phyloP scores from a whole-genome alignment of 2,888 invertebrate species.

The Cecidostiba fungosa region DNA sequence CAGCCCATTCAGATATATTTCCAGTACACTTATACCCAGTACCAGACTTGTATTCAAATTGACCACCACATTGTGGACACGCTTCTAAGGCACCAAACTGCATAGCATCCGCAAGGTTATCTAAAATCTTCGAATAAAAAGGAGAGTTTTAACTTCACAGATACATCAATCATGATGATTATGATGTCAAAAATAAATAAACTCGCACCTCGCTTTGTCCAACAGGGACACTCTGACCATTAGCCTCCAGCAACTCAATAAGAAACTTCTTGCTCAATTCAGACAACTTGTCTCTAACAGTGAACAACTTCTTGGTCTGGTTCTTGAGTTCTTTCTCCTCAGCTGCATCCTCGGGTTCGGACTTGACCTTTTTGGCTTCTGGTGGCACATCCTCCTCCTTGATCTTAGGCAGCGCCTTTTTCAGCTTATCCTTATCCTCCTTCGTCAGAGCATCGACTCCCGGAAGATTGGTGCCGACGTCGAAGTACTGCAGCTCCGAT shows the following conservation, averaged over 20 bases:
- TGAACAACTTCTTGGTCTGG: slow-evolving; percentile 88
- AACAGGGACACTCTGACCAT: slow-evolving; percentile 86
- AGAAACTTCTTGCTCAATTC: slow-evolving; percentile 85
- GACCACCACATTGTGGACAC: slow-evolving; percentile 91
- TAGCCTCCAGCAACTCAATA: slow-evolving; percentile 85
- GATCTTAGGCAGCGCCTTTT: slow-evolving; percentile 83
- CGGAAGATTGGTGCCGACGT: slow-evolving; percentile 87
- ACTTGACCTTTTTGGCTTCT: slow-evolving; percentile 86
- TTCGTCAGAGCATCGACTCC: slow-evolving; percentile 87
- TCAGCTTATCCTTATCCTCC: slow-evolving; percentile 87
- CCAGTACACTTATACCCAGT: slow-evolving; percentile 93
- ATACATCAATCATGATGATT: not conserved
- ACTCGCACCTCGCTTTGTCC: slow-evolving; percentile 85
- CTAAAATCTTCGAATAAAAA: slow-evolving; percentile 83
- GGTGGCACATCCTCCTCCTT: slow-evolving; percentile 83
- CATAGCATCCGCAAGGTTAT: slow-evolving; percentile 91
- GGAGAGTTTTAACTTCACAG: slow-evolving; percentile 19
- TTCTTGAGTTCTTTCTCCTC: slow-evolving; percentile 84
- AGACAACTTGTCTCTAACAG: slow-evolving; percentile 84
- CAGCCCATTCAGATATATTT: slow-evolving; percentile 93
- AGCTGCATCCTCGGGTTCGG: slow-evolving; percentile 82
- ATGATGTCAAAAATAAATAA: not conserved
- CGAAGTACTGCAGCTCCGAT: slow-evolving; percentile 87
- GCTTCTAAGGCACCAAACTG: slow-evolving; percentile 91
- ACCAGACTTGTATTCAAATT: slow-evolving; percentile 85